These are phyloP conservation scores for Xestobium rufovillosum DNA, from an alignment of 2,888 invertebrate genomes.

Conservation along the genomic window DNA sequence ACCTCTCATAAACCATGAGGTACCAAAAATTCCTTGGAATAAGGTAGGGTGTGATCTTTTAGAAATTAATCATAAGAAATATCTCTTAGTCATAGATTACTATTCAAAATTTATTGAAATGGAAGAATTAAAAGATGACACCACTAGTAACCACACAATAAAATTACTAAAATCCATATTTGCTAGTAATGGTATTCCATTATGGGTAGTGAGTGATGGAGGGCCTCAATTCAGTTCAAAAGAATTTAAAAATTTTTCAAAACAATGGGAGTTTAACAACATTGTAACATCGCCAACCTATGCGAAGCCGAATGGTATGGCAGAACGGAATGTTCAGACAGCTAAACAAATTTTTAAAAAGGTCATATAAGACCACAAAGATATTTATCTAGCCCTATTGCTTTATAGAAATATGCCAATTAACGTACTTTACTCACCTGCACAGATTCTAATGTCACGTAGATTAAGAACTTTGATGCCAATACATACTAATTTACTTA, in stretches of 20 bases:
- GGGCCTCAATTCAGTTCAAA: constrained; percentile 17
- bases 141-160: constrained; percentile 7
- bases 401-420: constrained; percentile 12
- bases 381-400: constrained; percentile 13
- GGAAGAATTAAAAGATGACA: constrained; percentile 12
- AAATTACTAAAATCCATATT: constrained; percentile 9
- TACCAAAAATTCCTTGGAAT: constrained; percentile 10
- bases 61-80: constrained; percentile 14
- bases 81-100: constrained; percentile 15
- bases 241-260: constrained; percentile 12
- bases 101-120: constrained; percentile 19
- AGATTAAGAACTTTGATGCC: constrained; percentile 6
- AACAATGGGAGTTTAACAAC: constrained; percentile 12
- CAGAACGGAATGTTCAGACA: constrained; percentile 11
- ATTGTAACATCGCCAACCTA: constrained; percentile 13
- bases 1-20: constrained; percentile 5
- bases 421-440: constrained; percentile 3
- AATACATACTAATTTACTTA: no score
- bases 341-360: constrained; percentile 11
- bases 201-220: constrained; percentile 5
- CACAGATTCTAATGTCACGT: constrained; percentile 8
- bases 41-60: constrained; percentile 20
- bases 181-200: constrained; percentile 9
- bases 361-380: constrained; percentile 11
- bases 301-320: constrained; percentile 16